A percentile compares a stretch with the other conserved stretches of the same genome.
Conservation (phyloP, 1,140 invertebrate genomes). For the Ceratitis capitata region DNA sequence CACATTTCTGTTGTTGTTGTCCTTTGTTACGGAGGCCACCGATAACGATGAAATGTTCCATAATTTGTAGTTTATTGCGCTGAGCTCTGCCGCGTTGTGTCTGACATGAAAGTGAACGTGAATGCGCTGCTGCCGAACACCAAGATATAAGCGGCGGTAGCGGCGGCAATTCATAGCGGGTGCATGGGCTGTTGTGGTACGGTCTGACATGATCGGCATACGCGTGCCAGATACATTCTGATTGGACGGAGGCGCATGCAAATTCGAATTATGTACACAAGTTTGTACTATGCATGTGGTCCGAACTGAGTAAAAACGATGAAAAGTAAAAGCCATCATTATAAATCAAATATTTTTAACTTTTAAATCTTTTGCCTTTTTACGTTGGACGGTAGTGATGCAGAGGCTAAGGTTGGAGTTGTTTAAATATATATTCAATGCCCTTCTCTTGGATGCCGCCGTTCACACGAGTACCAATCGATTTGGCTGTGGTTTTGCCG, state of each 20-base stretch:
- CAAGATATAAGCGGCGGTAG: neutral
- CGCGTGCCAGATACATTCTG: neutral
- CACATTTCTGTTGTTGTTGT: neutral
- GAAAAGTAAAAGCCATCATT: slow-evolving; percentile 43
- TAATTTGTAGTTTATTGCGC: slow-evolving; percentile 23
- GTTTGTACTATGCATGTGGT: neutral
- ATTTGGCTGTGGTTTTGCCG: neutral
- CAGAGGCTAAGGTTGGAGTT: neutral
- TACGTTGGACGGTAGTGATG: neutral
- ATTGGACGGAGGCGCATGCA: neutral
- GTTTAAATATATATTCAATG: neutral
- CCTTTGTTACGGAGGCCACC: neutral
- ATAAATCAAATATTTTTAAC: slow-evolving; percentile 41
- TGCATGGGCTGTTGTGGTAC: neutral
- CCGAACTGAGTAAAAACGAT: neutral
- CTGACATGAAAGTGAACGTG: slow-evolving; percentile 10
- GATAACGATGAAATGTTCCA: slow-evolving; percentile 37
- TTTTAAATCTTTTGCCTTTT: neutral
- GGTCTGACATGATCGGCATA: neutral
- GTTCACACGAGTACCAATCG: neutral
- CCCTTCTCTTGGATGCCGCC: neutral
- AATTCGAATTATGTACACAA: neutral
- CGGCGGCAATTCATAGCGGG: neutral
- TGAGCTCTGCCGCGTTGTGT: no score
- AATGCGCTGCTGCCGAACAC: neutral